Conservation (phyloP, 1,140 invertebrate species). For the Drosophila pseudoananassae region DNA sequence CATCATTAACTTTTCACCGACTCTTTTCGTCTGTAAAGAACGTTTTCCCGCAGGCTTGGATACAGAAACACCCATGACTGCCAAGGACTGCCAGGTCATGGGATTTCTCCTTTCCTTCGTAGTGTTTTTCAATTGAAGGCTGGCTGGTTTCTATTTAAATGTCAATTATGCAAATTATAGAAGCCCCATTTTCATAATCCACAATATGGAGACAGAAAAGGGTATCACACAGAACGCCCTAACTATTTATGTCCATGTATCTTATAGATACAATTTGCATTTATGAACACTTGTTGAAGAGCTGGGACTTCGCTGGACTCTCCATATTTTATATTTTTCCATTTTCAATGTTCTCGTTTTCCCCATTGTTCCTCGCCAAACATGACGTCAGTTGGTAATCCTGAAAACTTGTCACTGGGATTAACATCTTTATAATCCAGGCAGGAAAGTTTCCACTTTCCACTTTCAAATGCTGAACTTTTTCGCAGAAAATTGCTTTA, state of each 20-base stretch:
- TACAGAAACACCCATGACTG: constrained; percentile 12
- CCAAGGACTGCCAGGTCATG: constrained; percentile 8
- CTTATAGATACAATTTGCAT: constrained; percentile 60
- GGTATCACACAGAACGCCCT: constrained; percentile 41
- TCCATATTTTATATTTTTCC: neutral
- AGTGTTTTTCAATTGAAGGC: constrained; percentile 76
- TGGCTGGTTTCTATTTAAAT: constrained; percentile 45
- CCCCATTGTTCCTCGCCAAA: constrained; percentile 18
- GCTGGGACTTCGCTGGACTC: neutral
- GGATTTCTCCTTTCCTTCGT: constrained; percentile 2
- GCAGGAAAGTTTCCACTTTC: constrained; percentile 31
- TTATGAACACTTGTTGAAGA: constrained; percentile 28
- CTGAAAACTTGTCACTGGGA: constrained; percentile 24
- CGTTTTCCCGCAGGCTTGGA: constrained; percentile 25
- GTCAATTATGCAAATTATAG: constrained; percentile 78
- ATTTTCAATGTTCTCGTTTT: neutral
- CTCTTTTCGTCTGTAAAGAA: neutral
- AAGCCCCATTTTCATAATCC: constrained; percentile 66
- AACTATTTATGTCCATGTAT: constrained; percentile 33
- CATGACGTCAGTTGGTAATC: constrained; percentile 37
- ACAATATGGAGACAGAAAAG: constrained; percentile 22
- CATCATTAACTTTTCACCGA: constrained; percentile 62
- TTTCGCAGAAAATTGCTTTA: constrained; percentile 15
- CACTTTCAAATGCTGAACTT: constrained; percentile 13
- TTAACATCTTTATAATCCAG: constrained; percentile 34